Percentiles rank a stretch among this genome's conserved stretches.
Evolutionary conservation across 1,140 invertebrate species (phyloP).

Genomic region (Eupristina koningsbergeri): DNA sequence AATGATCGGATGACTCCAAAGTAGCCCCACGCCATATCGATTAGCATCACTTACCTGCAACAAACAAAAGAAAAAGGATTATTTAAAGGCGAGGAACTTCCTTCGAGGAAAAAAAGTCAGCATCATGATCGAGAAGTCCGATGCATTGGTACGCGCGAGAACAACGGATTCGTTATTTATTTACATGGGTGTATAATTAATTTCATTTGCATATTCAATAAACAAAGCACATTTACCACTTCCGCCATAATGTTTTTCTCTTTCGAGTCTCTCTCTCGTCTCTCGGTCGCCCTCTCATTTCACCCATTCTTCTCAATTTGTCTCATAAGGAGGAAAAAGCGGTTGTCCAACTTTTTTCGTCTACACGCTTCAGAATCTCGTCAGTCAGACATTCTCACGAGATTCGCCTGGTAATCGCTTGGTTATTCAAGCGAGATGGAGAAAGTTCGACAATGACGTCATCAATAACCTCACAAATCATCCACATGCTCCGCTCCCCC

Average conservation of each 20-base stretch:
- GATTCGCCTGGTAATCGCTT: conserved; percentile 22
- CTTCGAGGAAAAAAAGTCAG: neutral
- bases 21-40: conserved; percentile 20
- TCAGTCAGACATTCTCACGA: conserved; percentile 33
- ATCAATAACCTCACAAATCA: conserved; percentile 7
- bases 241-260: neutral
- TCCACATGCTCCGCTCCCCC: neutral
- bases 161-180: neutral
- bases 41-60: conserved; percentile 49
- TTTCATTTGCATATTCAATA: neutral
- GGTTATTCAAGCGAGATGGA: conserved; percentile 8
- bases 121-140: conserved; percentile 20
- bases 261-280: too few relatives aligned
- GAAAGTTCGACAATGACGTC: conserved; percentile 32
- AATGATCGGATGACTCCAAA: conserved; percentile 7
- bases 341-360: neutral
- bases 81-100: conserved; percentile 4
- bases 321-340: neutral
- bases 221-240: neutral
- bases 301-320: neutral
- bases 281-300: neutral
- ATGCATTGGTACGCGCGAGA: neutral
- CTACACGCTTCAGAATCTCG: neutral
- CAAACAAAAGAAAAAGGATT: conserved; percentile 31
- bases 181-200: neutral